phyloP scores from a whole-genome alignment of 2,888 invertebrate species.

The Allacma fusca region DNA sequence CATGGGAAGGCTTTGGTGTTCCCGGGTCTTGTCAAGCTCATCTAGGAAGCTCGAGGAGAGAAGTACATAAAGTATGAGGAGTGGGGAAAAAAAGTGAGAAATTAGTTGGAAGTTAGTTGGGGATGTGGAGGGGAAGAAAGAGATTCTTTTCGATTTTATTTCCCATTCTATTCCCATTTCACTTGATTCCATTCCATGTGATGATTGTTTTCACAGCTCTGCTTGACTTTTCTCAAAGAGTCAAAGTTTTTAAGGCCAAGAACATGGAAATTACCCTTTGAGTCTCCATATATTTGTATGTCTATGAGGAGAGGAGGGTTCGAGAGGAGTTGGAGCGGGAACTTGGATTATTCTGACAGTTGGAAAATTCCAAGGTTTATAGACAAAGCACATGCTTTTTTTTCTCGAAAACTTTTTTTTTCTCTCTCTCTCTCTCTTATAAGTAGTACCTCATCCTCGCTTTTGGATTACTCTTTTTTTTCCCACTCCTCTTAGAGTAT shows the following conservation, averaged over 20 bases:
- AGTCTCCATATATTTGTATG: not conserved
- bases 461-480: conserved; percentile 5
- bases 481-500: not conserved
- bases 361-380: not conserved
- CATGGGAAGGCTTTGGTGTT: too few species aligned
- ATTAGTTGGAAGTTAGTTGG: conserved; percentile 40
- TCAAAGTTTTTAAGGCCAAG: conserved; percentile 24
- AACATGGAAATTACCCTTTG: conserved; percentile 34
- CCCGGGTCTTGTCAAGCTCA: too few species aligned
- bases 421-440: too few species aligned
- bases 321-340: conserved; percentile 11
- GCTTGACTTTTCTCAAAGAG: not conserved
- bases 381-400: not conserved
- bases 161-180: conserved; percentile 34
- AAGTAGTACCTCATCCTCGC: too few species aligned
- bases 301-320: not conserved
- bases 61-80: not conserved
- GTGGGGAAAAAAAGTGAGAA: conserved; percentile 28
- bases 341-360: conserved; percentile 16
- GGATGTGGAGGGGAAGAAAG: not conserved
- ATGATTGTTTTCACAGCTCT: conserved; percentile 43
- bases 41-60: too few species aligned
- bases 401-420: not conserved
- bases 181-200: conserved; percentile 25
- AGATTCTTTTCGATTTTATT: conserved; percentile 41